phyloP scores from a whole-genome alignment of 2,113 vertebrate genomes.

The Anolis carolinensis region DNA sequence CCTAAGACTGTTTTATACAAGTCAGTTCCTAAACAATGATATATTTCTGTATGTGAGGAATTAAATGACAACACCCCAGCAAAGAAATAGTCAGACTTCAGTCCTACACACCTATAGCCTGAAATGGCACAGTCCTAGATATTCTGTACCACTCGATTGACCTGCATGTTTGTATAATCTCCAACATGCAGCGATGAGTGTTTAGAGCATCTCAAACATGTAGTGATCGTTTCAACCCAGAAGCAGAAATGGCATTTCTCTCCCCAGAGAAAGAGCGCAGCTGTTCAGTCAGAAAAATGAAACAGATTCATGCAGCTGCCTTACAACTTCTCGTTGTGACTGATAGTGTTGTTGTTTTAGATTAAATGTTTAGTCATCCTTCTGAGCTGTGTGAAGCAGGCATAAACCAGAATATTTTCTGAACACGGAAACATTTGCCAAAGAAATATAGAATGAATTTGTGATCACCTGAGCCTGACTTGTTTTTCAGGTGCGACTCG shows the following conservation, averaged over 20 bases:
- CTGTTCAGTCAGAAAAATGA: neutral
- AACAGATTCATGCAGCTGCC: neutral
- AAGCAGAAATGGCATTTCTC: neutral
- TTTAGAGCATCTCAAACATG: neutral
- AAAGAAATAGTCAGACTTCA: neutral
- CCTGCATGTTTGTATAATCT: neutral
- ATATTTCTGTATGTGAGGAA: neutral
- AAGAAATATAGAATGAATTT: too few relatives aligned
- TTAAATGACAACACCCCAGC: too few relatives aligned
- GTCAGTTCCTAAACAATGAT: neutral
- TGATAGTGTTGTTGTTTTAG: neutral
- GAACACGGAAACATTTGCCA: neutral
- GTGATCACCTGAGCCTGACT: neutral
- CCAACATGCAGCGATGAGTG: neutral
- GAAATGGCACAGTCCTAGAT: neutral
- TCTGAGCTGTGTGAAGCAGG: neutral
- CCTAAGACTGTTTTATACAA: neutral
- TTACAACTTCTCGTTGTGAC: neutral
- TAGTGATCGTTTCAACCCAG: neutral
- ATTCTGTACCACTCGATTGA: neutral
- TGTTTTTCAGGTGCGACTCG: neutral
- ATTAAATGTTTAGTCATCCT: neutral
- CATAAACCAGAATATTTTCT: neutral
- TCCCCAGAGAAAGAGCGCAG: neutral
- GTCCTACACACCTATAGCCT: neutral